phyloP scores from a whole-genome alignment of 64 coral and sea anemone species.

The Dendrophyllia cribrosa region DNA sequence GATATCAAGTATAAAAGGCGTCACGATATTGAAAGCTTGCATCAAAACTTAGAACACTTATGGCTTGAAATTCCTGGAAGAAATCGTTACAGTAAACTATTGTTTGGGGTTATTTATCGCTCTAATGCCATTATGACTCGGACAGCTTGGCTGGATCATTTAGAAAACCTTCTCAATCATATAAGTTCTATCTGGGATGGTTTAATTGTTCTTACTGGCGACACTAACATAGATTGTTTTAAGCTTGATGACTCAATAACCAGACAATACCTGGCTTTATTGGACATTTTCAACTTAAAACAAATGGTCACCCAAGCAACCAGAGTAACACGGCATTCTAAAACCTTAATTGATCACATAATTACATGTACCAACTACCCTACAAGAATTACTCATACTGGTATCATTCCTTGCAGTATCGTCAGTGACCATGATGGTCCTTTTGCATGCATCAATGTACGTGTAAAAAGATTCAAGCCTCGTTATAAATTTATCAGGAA shows the following conservation, averaged over 20 bases:
- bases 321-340: constrained; percentile 3
- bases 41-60: background rate
- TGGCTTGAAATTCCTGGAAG: constrained; percentile 24
- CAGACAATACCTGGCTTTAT: background rate
- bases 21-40: background rate
- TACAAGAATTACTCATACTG: constrained; percentile 2
- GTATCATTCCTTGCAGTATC: constrained; percentile 15
- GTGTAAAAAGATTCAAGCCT: background rate
- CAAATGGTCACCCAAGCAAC: constrained; percentile 51
- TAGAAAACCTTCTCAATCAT: constrained; percentile 35
- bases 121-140: background rate
- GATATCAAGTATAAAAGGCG: background rate
- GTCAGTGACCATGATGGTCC: constrained; percentile 24
- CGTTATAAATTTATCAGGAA: constrained; percentile 52
- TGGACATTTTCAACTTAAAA: constrained; percentile 28
- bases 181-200: constrained; percentile 53
- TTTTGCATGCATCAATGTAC: constrained; percentile 27
- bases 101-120: constrained; percentile 26
- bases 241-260: background rate
- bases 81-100: constrained; percentile 29
- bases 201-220: constrained; percentile 34
- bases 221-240: constrained; percentile 27
- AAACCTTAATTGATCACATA: constrained; percentile 60
- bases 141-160: constrained; percentile 14
- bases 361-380: constrained; percentile 35